These are phyloP conservation scores for Yponomeuta plumbellus DNA, from an alignment of 2,888 invertebrate species.

Conservation along the genomic window DNA sequence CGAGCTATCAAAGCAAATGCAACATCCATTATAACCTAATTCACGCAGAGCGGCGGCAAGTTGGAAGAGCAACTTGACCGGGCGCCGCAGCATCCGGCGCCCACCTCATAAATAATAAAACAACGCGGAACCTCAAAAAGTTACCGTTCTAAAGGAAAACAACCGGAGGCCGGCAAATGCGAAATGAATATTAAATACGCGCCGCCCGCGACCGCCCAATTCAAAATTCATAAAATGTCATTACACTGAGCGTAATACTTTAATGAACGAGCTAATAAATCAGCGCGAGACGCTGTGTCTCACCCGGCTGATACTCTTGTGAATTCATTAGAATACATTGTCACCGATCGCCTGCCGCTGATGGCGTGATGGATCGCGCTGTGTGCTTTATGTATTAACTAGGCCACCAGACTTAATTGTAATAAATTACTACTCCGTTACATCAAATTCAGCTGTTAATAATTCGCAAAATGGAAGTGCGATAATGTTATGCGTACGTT, in stretches of 20 bases:
- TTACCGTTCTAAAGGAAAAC: slow-evolving; percentile 12
- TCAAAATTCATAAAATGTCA: slow-evolving; percentile 38
- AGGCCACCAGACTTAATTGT: not conserved
- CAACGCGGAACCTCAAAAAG: slow-evolving; percentile 16
- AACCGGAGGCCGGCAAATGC: slow-evolving; percentile 12
- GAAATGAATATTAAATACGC: slow-evolving; percentile 22
- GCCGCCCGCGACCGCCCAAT: slow-evolving; percentile 21
- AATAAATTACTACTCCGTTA: not conserved
- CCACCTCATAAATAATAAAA: slow-evolving; percentile 15
- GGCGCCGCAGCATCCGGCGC: slow-evolving; percentile 1
- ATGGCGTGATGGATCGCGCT: slow-evolving; percentile 3
- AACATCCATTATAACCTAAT: not conserved
- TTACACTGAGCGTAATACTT: slow-evolving; percentile 35
- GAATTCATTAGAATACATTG: slow-evolving; percentile 18
- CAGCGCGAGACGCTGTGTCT: slow-evolving; percentile 17
- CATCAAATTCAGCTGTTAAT: not conserved
- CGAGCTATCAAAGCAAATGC: not conserved
- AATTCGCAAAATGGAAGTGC: not conserved
- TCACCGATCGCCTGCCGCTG: not conserved
- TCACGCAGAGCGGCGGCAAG: not conserved
- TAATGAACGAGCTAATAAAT: slow-evolving; percentile 30
- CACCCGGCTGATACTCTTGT: slow-evolving; percentile 17
- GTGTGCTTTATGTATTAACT: not conserved
- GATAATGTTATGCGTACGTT: not conserved
- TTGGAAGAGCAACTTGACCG: not conserved